A percentile compares a stretch with the other conserved stretches of the same genome.
These are phyloP conservation scores for Tortrix viridana DNA, from an alignment of 2,888 invertebrate genomes.

Conservation along the genomic window DNA sequence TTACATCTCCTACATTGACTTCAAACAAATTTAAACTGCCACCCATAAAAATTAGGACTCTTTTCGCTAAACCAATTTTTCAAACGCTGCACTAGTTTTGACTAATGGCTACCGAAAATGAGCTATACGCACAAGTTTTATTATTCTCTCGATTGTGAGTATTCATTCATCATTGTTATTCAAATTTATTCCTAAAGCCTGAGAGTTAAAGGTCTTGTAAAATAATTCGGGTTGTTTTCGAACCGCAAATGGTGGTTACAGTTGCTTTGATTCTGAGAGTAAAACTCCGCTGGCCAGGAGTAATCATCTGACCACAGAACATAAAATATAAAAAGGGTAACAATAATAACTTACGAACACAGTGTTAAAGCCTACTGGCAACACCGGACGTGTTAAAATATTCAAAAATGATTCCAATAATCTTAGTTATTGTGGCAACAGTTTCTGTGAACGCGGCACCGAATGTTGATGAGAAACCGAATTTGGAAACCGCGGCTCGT, in stretches of 20 bases:
- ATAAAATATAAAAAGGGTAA: constrained; percentile 68
- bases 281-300: constrained; percentile 55
- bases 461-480: constrained; percentile 49
- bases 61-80: constrained; percentile 36
- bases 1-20: not conserved
- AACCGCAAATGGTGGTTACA: constrained; percentile 41
- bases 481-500: constrained; percentile 47
- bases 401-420: constrained; percentile 56
- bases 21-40: constrained; percentile 40
- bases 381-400: constrained; percentile 50
- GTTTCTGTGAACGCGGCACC: constrained; percentile 52
- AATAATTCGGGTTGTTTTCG: constrained; percentile 6
- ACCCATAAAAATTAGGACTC: constrained; percentile 38
- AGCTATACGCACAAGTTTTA: constrained; percentile 45
- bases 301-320: constrained; percentile 66
- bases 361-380: constrained; percentile 50
- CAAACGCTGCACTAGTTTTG: constrained; percentile 45
- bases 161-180: constrained; percentile 25
- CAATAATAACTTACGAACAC: constrained; percentile 52
- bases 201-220: constrained; percentile 27
- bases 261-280: constrained; percentile 47
- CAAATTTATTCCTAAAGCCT: constrained; percentile 43
- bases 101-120: constrained; percentile 58
- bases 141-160: constrained; percentile 33
- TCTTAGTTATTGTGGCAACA: constrained; percentile 48